Evolutionary conservation across 2,113 vertebrate genomes (phyloP), one percentile per base, ranked within the genome.

Genomic region (Dolichotis patagonum): DNA sequence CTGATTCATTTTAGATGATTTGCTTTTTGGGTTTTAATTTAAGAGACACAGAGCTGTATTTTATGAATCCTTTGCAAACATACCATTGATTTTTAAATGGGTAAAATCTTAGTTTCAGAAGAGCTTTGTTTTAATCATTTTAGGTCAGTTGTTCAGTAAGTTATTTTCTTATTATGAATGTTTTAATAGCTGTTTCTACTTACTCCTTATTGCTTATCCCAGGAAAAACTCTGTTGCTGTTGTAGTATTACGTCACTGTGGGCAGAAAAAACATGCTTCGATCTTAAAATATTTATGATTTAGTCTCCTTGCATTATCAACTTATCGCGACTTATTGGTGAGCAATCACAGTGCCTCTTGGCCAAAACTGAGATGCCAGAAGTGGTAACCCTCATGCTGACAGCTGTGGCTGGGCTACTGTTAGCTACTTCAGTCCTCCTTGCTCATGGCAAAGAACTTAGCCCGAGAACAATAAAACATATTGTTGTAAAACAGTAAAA

Each of bases 371-470:
- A 43, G 8, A 4, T 16, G 86, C 60, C 91, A 49, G 86, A 67
- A 62, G 62, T 24, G 30, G 38, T 83, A 3, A 90, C 77, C 13
- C 41, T 82, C 84, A 12, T 0, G 7, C 58, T 73, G 94, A 90
- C 85, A 88, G 94, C 88, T 16, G 52, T 17, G n/a, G 26, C 11
- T 0, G 41, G 67, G 63, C 78, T 35, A 7, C 28, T 0, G 9
- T 52, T 5, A 46, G 90, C 46, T 32, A 12, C 85, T 86, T 82
- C 94, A 58, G 82, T 7, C 62, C 49, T n/a, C 75, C n/a, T 97
- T 22, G 97, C 95, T 94, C 38, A 91, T 85, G 95, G 97, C 96
- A 73, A 96, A 86, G 91, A 88, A n/a, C 91, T 87, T n/a, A 54
- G 84, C 0, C 11, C 30, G 67, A 73, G 83, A 97, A 91, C 52